Conservation (phyloP, 2,797 vertebrate genomes). For the Glossophaga mutica region DNA sequence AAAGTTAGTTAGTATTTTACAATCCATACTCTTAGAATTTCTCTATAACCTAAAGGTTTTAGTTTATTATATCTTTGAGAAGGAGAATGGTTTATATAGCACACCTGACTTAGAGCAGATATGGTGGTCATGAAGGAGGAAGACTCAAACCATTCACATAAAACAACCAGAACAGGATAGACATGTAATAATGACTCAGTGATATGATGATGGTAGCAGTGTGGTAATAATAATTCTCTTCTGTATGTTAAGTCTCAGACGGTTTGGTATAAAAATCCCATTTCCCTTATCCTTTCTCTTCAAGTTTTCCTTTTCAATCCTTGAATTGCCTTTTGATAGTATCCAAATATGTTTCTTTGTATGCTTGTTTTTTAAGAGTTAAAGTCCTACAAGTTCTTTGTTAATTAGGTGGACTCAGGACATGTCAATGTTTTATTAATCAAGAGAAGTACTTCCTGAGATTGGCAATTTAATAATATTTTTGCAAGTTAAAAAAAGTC, state of each 20-base stretch:
- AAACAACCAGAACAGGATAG: neutral
- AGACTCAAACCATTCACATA: neutral
- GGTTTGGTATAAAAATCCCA: neutral
- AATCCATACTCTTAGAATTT: neutral
- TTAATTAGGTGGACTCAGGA: neutral
- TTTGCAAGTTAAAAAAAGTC: neutral
- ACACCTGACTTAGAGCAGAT: neutral
- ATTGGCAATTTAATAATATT: neutral
- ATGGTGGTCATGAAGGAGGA: neutral
- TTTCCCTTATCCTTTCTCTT: neutral
- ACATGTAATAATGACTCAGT: neutral
- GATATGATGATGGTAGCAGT: neutral
- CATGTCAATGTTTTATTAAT: neutral
- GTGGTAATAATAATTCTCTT: neutral
- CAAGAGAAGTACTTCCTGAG: neutral
- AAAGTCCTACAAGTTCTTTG: neutral
- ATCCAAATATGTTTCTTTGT: neutral
- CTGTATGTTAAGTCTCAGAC: neutral
- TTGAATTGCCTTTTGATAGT: neutral
- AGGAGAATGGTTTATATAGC: neutral
- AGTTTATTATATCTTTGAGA: neutral
- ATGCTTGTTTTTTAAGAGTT: neutral
- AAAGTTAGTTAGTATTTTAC: neutral
- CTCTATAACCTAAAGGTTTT: neutral
- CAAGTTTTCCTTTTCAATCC: neutral